phyloP scores from a whole-genome alignment of 2,113 vertebrate genomes.

The Hirundichthys speculiger region DNA sequence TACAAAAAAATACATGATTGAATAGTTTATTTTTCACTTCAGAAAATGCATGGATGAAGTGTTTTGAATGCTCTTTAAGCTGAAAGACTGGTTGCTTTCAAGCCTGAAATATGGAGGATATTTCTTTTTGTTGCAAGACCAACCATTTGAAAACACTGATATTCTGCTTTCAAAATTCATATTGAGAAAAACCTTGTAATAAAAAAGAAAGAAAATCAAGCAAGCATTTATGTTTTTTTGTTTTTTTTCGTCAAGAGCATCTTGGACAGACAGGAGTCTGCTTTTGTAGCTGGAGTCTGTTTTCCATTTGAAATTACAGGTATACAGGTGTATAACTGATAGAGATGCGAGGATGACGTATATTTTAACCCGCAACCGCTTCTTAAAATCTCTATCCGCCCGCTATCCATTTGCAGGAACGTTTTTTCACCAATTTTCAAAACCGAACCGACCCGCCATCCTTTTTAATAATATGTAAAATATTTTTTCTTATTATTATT shows the following conservation, averaged over 20 bases:
- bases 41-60: background rate
- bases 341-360: too few relatives aligned
- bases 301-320: slow-evolving; percentile 10
- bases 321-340: too few relatives aligned
- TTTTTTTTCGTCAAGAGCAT: background rate
- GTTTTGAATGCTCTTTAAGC: slow-evolving; percentile 7
- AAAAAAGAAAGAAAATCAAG: background rate
- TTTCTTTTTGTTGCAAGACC: background rate
- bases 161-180: background rate
- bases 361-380: too few relatives aligned
- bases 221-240: background rate
- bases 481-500: too few relatives aligned
- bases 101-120: background rate
- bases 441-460: too few relatives aligned
- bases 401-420: too few relatives aligned
- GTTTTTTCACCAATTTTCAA: too few relatives aligned
- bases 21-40: background rate
- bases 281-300: slow-evolving; percentile 3
- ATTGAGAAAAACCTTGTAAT: too few relatives aligned
- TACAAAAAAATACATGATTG: too few relatives aligned
- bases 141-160: background rate
- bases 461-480: too few relatives aligned
- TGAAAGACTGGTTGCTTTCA: background rate
- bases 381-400: too few relatives aligned
- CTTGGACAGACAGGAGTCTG: background rate